These are phyloP conservation scores for Falco biarmicus DNA, from an alignment of 2,797 vertebrate genomes.

Conservation along the genomic window DNA sequence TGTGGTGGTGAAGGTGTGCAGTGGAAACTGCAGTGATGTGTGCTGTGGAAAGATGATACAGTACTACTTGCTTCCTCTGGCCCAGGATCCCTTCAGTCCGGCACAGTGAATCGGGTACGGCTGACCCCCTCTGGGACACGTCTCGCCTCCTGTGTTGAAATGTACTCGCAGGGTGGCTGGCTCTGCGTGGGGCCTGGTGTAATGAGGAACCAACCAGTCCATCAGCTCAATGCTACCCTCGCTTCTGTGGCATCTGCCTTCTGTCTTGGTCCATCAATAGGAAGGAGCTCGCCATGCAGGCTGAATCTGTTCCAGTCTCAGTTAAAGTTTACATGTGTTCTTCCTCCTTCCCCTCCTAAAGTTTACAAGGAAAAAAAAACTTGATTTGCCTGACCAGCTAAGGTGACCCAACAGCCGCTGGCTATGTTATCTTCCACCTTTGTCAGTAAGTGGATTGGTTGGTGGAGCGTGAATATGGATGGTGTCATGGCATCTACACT, in stretches of 20 bases:
- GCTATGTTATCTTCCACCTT: background rate
- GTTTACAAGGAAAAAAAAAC: background rate
- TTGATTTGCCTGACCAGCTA: background rate
- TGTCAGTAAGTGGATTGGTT: background rate
- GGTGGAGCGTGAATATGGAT: background rate
- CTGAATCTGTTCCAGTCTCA: background rate
- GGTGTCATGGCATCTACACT: background rate
- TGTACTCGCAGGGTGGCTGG: background rate
- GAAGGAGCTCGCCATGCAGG: background rate
- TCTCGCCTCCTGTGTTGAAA: background rate
- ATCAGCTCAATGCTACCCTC: background rate
- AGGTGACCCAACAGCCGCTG: background rate
- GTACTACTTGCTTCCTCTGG: background rate
- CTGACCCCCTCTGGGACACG: background rate
- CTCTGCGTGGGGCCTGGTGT: background rate
- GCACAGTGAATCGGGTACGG: background rate
- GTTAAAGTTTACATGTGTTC: constrained; percentile 1
- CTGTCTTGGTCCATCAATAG: background rate
- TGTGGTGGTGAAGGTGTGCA: background rate
- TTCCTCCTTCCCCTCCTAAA: background rate
- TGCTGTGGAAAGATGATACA: background rate
- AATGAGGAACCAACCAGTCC: background rate
- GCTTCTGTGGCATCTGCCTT: background rate
- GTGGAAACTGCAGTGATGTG: background rate
- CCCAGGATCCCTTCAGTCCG: background rate